Evolutionary conservation across 2,888 invertebrate genomes (phyloP), one percentile per base, ranked within the genome.

Genomic region (Lobophora halterata): DNA sequence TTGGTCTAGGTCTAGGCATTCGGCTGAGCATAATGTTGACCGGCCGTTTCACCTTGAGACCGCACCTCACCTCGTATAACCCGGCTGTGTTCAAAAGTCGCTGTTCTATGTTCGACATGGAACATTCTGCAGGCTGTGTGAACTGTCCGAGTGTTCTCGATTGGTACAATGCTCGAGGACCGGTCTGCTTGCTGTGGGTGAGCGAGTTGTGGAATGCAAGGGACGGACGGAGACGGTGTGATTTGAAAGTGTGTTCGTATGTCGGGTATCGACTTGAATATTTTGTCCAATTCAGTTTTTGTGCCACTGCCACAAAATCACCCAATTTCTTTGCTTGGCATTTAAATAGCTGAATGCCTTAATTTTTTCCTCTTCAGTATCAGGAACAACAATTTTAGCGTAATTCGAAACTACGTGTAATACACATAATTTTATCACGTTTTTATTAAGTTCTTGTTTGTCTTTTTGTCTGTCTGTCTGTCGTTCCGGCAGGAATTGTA

Each of bases 171-270:
- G 80, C 72, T 76, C 71, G 69, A 71, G 55, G 86, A 86, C 86
- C 85, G 83, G 86, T 86, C 86, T 67, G 66, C 61, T 50, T 65
- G 61, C 81, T 86, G 83, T 86, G 85, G 86, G 86, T 87, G 85
- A 87, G 81, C 83, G 71, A 78, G 85, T 82, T 76, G 74, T 70
- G 86, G 87, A 85, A 87, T 87, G 87, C 77, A 79, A 65, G 66
- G 67, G 80, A 81, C 79, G 77, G 70, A 75, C 77, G 60, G 65
- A 74, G 70, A 63, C 71, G 64, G 65, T 65, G 69, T 72, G 73
- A 79, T 83, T 83, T 80, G 81, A 85, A 85, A 86, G 81, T 85
- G 72, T 79, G 66, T 64, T 67, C 65, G 59, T 66, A 62, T 61
- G 61, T 63, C 60, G 65, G 67, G 65, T 72, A 73, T 72, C 71